Evolutionary conservation across 2,888 invertebrate genomes (phyloP), one percentile per base, ranked within the genome.

Genomic region (Drosophila kuntzei): DNA sequence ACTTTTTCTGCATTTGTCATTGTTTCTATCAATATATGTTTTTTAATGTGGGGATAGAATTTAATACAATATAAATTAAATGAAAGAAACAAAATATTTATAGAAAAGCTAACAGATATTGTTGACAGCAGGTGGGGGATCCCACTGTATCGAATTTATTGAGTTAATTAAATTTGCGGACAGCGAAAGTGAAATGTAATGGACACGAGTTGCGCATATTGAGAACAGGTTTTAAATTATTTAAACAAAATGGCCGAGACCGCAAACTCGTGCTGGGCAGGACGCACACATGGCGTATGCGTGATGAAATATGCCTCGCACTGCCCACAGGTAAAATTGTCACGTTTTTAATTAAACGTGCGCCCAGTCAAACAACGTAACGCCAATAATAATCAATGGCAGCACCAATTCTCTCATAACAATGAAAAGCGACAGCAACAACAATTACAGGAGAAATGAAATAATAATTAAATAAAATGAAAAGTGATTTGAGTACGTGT

Each of bases 281-380:
- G 18, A 3, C 12, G 43, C 55, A 58, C 83, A 82, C 70, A 71
- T 67, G 86, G 70, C 75, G 86, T 70, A 73, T 79, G 50, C 41
- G 36, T 65, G 69, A 76, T 76, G 88, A 83, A 78, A 80, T 85
- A 87, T 82, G 51, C 67, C 67, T 62, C 53, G 61, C 62, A 68
- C 51, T 72, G 65, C 86, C 79, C 84, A 79, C 75, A 79, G 80
- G 87, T 81, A 71, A 81, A 88, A 86, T 88, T 86, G 85, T 86
- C 85, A 86, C 85, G 85, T 86, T 88, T 86, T 86, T 89, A 86
- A 86, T 86, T 86, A 86, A 86, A 87, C 74, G 68, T 53, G 34
- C 44, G 51, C 54, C 34, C 61, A 59, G 44, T 50, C 63, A 60
- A 69, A 65, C 69, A 72, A 43, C 57, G 29, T 27, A 47, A 50